Evolutionary conservation across 2,888 invertebrate species (phyloP).

Genomic region (Macrophya alboannulata): DNA sequence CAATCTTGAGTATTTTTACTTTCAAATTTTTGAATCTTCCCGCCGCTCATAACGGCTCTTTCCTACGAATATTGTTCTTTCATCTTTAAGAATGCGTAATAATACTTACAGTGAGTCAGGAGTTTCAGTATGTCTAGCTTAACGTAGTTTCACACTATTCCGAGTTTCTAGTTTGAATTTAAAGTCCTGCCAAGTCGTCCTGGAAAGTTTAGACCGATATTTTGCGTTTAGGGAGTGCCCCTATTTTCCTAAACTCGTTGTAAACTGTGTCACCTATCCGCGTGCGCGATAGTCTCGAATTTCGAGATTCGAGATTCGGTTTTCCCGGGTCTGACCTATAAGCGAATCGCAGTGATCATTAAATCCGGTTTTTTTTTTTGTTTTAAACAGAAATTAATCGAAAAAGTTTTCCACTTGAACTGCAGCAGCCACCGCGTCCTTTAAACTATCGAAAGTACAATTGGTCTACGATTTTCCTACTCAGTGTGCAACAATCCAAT

Average conservation of each 20-base stretch:
- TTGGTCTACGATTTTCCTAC: not conserved
- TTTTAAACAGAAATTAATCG: not conserved
- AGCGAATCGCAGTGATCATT: not conserved
- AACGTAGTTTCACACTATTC: not conserved
- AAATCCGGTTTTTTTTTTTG: not conserved
- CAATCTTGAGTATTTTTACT: not conserved
- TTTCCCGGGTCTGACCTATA: not conserved
- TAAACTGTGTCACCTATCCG: not conserved
- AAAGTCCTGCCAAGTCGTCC: not conserved
- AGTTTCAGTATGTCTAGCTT: conserved; percentile 5
- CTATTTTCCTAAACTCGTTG: conserved; percentile 29
- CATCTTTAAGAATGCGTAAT: not conserved
- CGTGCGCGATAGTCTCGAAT: not conserved
- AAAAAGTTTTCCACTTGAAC: not conserved
- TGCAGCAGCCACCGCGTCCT: not conserved
- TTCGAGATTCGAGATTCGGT: not conserved
- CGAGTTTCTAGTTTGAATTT: not conserved
- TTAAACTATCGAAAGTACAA: not conserved
- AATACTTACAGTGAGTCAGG: not conserved
- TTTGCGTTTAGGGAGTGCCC: conserved; percentile 4
- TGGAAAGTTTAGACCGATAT: conserved; percentile 10
- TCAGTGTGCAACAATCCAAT: not conserved
- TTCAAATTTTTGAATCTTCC: not conserved
- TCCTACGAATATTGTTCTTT: not conserved
- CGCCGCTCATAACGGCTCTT: not conserved